Percentiles rank a stretch among this genome's conserved stretches.
Conservation (phyloP, 2,797 vertebrate species). For the Cynodonichthys magdalenae region DNA sequence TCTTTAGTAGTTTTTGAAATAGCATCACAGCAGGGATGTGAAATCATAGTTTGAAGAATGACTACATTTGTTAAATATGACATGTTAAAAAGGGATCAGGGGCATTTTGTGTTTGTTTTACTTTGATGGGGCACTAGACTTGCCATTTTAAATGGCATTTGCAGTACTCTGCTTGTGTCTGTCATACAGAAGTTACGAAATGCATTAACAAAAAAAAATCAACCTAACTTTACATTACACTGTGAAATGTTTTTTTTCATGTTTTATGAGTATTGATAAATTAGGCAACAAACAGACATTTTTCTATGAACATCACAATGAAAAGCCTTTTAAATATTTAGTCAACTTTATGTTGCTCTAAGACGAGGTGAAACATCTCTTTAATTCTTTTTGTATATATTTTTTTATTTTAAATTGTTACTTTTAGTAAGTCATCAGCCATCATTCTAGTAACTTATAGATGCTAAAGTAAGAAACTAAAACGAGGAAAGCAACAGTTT, state of each 20-base stretch:
- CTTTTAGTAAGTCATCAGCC: conserved; percentile 5
- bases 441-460: conserved; percentile 2
- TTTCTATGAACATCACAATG: conserved; percentile 1
- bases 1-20: conserved; percentile 28
- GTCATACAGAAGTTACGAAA: conserved; percentile 71
- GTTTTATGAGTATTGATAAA: conserved; percentile 7
- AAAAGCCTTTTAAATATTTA: conserved; percentile 2
- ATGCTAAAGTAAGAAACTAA: conserved; percentile 5
- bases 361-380: neutral
- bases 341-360: neutral
- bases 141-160: conserved; percentile 73
- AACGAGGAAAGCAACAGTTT: conserved; percentile 4
- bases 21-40: conserved; percentile 35
- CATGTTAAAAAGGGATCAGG: conserved; percentile 50
- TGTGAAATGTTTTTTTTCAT: conserved; percentile 39
- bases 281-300: neutral
- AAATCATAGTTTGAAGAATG: conserved; percentile 20
- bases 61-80: conserved; percentile 36
- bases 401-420: conserved; percentile 21
- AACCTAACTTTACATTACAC: conserved; percentile 34
- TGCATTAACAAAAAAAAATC: conserved; percentile 27
- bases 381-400: conserved; percentile 5
- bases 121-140: conserved; percentile 71
- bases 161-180: conserved; percentile 70
- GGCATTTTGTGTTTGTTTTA: conserved; percentile 27